A percentile compares a stretch with the other conserved stretches of the same genome.
phyloP scores from a whole-genome alignment of 2,888 invertebrate genomes.

The Cryptus armator region DNA sequence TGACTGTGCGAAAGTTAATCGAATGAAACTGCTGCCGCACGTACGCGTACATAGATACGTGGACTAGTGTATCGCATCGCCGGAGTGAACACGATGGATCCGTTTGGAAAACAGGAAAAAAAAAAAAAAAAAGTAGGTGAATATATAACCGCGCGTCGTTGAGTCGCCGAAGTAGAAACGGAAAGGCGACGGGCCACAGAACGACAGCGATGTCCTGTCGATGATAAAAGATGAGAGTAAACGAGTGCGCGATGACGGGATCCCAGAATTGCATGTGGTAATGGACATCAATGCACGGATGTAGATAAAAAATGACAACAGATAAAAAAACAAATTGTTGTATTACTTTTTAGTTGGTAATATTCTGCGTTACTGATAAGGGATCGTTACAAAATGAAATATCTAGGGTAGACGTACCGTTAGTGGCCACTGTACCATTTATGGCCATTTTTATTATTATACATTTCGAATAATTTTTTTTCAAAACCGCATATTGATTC shows the following conservation, averaged over 20 bases:
- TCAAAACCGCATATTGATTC: too few species aligned
- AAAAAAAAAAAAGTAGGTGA: conserved; percentile 52
- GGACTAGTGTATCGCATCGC: conserved; percentile 17
- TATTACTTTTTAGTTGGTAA: too few species aligned
- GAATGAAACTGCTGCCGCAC: conserved; percentile 33
- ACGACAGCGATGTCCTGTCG: conserved; percentile 9
- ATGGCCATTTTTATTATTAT: too few species aligned
- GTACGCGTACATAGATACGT: neutral
- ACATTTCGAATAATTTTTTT: too few species aligned
- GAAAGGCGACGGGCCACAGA: conserved; percentile 36
- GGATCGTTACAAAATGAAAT: too few species aligned
- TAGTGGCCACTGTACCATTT: too few species aligned
- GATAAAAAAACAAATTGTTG: too few species aligned
- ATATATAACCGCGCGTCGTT: conserved; percentile 53
- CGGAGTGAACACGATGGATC: conserved; percentile 31
- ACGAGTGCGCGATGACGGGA: conserved; percentile 59
- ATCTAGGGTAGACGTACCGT: too few species aligned
- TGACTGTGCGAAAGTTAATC: conserved; percentile 32
- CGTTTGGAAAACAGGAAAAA: conserved; percentile 22
- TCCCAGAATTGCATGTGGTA: conserved; percentile 23
- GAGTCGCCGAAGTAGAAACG: conserved; percentile 49
- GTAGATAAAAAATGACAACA: too few species aligned
- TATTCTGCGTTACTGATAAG: too few species aligned
- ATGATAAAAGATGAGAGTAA: conserved; percentile 21
- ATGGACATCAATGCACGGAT: too few species aligned